These are phyloP conservation scores for Illadopsis cleaveri DNA, from an alignment of 2,113 vertebrate genomes.

Conservation along the genomic window DNA sequence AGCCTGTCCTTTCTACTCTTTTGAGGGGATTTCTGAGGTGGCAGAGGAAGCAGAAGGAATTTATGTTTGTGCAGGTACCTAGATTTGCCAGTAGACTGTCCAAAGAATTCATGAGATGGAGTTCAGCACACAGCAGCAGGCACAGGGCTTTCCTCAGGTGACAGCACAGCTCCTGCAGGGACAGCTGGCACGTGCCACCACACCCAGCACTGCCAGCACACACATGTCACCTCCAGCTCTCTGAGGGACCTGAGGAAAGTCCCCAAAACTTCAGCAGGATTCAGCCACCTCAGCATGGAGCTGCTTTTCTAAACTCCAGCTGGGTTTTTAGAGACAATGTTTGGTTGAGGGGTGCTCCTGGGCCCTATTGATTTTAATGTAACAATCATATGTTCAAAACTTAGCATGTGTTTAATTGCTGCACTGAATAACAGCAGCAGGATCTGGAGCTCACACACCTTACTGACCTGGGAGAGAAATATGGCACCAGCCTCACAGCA, in stretches of 20 bases:
- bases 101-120: background rate
- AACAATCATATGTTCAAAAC: background rate
- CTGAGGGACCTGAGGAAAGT: accelerated
- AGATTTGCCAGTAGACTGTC: background rate
- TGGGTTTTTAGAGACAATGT: background rate
- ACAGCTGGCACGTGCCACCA: accelerated
- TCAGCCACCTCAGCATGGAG: accelerated
- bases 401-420: slow-evolving; percentile 16
- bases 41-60: background rate
- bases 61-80: background rate
- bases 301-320: background rate
- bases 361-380: slow-evolving; percentile 18
- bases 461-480: background rate
- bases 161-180: background rate
- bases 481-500: background rate
- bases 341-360: background rate
- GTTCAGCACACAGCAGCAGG: background rate
- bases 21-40: background rate
- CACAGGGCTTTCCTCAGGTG: background rate
- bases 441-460: background rate
- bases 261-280: background rate
- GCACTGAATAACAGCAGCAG: background rate
- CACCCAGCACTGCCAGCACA: background rate
- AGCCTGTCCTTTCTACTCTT: background rate
- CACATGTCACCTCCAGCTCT: background rate